These are phyloP conservation scores for Oscheius myriophilus DNA, from an alignment of 2,888 invertebrate species.

Conservation along the genomic window DNA sequence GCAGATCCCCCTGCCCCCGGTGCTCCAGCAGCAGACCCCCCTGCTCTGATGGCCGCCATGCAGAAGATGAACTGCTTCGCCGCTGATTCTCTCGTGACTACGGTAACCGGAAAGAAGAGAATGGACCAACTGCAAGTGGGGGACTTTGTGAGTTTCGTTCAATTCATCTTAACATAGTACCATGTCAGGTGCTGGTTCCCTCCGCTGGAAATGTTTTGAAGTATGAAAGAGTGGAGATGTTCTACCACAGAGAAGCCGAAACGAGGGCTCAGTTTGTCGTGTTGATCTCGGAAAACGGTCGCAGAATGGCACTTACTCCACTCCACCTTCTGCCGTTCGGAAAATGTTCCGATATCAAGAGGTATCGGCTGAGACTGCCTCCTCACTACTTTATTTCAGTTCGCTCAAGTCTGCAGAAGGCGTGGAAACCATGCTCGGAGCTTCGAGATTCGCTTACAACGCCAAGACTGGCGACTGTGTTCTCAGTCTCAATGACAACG, in stretches of 20 bases:
- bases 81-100: conserved; percentile 62
- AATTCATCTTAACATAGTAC: conserved; percentile 6
- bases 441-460: conserved; percentile 44
- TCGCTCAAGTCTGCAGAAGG: conserved; percentile 34
- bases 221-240: conserved; percentile 69
- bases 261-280: conserved; percentile 58
- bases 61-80: conserved; percentile 61
- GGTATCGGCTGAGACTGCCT: not conserved
- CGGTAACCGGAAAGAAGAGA: conserved; percentile 53
- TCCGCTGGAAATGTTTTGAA: conserved; percentile 57
- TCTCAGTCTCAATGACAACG: conserved; percentile 45
- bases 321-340: conserved; percentile 66
- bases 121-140: conserved; percentile 67
- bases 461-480: conserved; percentile 64
- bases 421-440: conserved; percentile 38
- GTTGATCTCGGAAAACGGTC: conserved; percentile 61
- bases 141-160: conserved; percentile 50
- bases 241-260: conserved; percentile 67
- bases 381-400: not conserved
- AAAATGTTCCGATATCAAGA: conserved; percentile 47
- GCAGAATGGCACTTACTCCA: conserved; percentile 58
- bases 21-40: not conserved
- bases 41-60: conserved; percentile 25
- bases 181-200: conserved; percentile 60
- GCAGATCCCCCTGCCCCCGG: conserved; percentile 14